phyloP scores from a whole-genome alignment of 2,113 vertebrate species.

The Amia ocellicauda region DNA sequence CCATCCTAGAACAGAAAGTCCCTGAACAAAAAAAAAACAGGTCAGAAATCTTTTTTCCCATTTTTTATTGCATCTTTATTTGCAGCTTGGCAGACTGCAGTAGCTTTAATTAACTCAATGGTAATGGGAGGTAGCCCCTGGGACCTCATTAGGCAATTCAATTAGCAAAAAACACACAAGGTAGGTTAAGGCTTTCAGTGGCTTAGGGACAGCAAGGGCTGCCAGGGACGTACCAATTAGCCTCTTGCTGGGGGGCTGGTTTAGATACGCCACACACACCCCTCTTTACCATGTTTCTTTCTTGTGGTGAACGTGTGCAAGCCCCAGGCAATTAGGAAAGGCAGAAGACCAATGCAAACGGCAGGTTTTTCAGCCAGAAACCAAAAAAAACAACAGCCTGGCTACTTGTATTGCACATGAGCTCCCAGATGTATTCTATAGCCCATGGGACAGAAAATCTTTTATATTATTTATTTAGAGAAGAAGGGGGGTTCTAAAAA shows the following conservation, averaged over 20 bases:
- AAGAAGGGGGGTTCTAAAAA: no score
- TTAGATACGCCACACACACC: conserved; percentile 18
- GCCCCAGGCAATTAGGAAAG: conserved; percentile 2
- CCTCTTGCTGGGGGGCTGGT: conserved; percentile 23
- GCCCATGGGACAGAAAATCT: not conserved
- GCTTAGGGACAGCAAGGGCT: conserved; percentile 53
- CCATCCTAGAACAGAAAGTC: conserved; percentile 48
- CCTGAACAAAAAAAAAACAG: conserved; percentile 63
- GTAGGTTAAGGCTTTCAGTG: conserved; percentile 65
- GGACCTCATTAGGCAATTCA: conserved; percentile 79
- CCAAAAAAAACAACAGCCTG: conserved; percentile 14
- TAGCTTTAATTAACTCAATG: conserved; percentile 67
- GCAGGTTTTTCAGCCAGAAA: not conserved
- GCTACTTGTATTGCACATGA: conserved; percentile 1
- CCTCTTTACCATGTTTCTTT: conserved; percentile 1
- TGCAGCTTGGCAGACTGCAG: conserved; percentile 58
- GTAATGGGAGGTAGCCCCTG: conserved; percentile 71
- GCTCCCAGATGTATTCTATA: not conserved
- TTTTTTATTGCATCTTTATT: conserved; percentile 63
- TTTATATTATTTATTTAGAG: no score
- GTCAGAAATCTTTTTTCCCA: conserved; percentile 47
- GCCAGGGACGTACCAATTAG: conserved; percentile 62
- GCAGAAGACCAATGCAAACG: not conserved
- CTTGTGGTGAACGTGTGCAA: not conserved
- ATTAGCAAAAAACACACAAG: conserved; percentile 72